phyloP scores from a whole-genome alignment of 2,888 invertebrate genomes.

The Stomorhina lunata region DNA sequence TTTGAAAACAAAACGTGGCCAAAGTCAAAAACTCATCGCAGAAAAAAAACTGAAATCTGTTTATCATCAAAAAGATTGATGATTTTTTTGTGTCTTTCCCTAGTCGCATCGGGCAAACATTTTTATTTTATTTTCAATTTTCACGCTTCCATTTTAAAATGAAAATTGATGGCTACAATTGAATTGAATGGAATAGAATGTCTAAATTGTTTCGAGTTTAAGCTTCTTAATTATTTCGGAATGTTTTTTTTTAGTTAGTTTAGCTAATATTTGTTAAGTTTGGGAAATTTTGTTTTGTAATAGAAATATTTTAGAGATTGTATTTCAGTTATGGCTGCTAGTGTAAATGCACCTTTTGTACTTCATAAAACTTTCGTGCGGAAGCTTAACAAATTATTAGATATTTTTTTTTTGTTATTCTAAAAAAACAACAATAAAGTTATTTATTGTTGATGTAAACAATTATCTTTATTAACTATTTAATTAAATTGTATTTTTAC shows the following conservation, averaged over 20 bases:
- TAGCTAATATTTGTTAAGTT: not conserved
- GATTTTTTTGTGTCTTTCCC: not conserved
- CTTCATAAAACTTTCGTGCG: too few species aligned
- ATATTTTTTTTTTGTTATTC: too few species aligned
- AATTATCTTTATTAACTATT: too few species aligned
- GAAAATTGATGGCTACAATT: not conserved
- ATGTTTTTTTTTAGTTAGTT: not conserved
- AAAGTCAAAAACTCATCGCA: not conserved
- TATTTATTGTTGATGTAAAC: too few species aligned
- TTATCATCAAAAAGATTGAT: slow-evolving; percentile 55
- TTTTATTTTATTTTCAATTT: not conserved
- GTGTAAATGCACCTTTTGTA: too few species aligned
- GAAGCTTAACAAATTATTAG: too few species aligned
- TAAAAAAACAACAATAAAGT: too few species aligned
- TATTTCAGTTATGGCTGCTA: too few species aligned
- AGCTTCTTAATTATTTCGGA: not conserved
- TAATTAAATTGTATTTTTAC: too few species aligned
- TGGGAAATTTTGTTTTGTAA: not conserved
- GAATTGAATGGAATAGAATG: too few species aligned
- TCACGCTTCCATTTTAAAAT: not conserved
- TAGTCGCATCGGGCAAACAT: not conserved
- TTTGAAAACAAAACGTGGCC: not conserved
- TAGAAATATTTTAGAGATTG: not conserved
- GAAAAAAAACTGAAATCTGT: slow-evolving; percentile 50
- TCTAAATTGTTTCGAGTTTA: not conserved